These are phyloP conservation scores for Glaucopsyche alexis DNA, from an alignment of 2,888 invertebrate species.

Conservation along the genomic window DNA sequence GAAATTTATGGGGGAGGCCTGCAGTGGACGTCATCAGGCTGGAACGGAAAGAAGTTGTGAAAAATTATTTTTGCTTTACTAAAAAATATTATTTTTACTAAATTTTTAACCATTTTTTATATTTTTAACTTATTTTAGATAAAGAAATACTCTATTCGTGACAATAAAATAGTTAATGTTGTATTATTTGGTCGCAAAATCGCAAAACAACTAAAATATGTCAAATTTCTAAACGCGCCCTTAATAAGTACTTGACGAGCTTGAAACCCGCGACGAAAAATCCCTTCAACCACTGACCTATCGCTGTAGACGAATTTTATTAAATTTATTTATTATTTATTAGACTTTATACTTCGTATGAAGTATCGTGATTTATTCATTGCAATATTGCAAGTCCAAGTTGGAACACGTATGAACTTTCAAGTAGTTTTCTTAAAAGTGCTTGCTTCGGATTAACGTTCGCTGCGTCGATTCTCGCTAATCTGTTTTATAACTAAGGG, in stretches of 20 bases:
- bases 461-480: conserved; percentile 12
- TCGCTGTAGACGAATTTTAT: not conserved
- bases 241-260: not conserved
- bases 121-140: too few species aligned
- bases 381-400: conserved; percentile 19
- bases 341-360: conserved; percentile 8
- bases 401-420: conserved; percentile 18
- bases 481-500: conserved; percentile 22
- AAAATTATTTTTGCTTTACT: too few species aligned
- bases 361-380: conserved; percentile 10
- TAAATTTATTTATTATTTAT: conserved; percentile 15
- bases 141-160: too few species aligned
- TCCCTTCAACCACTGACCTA: not conserved
- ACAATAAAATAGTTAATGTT: too few species aligned
- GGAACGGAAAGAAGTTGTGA: too few species aligned
- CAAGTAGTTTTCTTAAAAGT: conserved; percentile 17
- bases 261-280: not conserved
- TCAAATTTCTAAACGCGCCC: too few species aligned
- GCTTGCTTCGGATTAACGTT: conserved; percentile 7
- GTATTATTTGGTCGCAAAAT: too few species aligned
- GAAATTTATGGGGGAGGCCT: too few species aligned
- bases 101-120: too few species aligned
- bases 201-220: too few species aligned
- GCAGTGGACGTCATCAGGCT: too few species aligned
- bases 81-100: too few species aligned